phyloP scores from a whole-genome alignment of 1,140 invertebrate genomes.

The Drosophila asahinai region DNA sequence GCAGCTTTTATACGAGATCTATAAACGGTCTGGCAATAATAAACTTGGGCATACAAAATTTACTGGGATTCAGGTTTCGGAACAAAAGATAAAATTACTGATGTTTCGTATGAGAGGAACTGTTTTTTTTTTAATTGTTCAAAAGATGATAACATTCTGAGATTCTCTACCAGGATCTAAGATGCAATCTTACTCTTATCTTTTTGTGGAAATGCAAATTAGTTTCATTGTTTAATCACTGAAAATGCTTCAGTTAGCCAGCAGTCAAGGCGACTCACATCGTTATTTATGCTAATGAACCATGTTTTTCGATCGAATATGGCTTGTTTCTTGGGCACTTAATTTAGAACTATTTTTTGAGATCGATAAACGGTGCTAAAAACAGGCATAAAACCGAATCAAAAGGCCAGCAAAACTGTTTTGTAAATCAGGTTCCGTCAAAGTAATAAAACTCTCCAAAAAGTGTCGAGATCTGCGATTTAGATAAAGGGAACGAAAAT shows the following conservation, averaged over 20 bases:
- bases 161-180: background rate
- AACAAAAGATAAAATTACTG: background rate
- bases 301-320: background rate
- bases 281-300: conserved; percentile 26
- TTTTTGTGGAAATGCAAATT: conserved; percentile 13
- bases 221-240: background rate
- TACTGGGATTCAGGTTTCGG: conserved; percentile 2
- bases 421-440: conserved; percentile 30
- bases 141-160: background rate
- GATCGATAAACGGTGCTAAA: conserved; percentile 25
- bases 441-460: conserved; percentile 13
- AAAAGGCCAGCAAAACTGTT: conserved; percentile 5
- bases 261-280: conserved; percentile 16
- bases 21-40: conserved; percentile 13
- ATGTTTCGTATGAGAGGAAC: background rate
- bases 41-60: background rate
- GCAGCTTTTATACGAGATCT: conserved; percentile 14
- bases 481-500: conserved; percentile 24
- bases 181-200: background rate
- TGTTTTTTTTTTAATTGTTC: background rate
- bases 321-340: conserved; percentile 9
- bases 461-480: conserved; percentile 7
- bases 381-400: conserved; percentile 8
- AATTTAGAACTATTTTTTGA: conserved; percentile 13
- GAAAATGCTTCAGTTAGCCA: background rate